These are phyloP conservation scores for Ormyrus pomaceus DNA, from an alignment of 2,888 invertebrate genomes.

Conservation along the genomic window DNA sequence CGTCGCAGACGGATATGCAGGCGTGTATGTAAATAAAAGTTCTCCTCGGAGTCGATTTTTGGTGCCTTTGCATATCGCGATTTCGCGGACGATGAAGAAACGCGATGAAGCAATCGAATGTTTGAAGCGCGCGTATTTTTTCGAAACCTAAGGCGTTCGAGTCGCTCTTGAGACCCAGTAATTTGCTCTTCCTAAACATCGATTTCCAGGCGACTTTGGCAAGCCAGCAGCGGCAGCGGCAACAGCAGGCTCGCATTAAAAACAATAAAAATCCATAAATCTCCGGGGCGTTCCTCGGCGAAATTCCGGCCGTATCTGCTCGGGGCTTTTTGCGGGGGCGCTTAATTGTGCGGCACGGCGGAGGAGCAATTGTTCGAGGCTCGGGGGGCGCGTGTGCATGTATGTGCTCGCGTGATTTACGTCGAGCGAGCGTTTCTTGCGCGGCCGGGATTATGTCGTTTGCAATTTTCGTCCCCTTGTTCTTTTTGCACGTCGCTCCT, in stretches of 20 bases:
- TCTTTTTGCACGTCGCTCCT: no score
- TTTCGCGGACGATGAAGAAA: neutral
- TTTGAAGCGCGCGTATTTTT: no score
- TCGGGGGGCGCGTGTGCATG: neutral
- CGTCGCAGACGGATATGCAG: conserved; percentile 25
- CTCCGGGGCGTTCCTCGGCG: neutral
- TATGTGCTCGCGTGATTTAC: conserved; percentile 1
- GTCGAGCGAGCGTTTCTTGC: neutral
- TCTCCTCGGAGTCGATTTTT: neutral
- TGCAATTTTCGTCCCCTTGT: neutral
- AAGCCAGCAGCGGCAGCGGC: no score
- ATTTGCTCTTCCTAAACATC: no score
- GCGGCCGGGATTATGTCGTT: conserved; percentile 3
- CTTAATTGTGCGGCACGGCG: conserved; percentile 22
- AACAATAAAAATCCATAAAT: no score
- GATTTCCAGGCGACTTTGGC: no score
- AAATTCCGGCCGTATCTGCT: neutral
- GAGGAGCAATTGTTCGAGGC: conserved; percentile 9
- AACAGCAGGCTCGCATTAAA: no score
- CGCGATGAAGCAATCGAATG: no score
- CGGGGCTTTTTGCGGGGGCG: neutral
- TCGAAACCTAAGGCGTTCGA: no score
- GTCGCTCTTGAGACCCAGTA: no score
- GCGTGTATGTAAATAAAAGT: neutral
- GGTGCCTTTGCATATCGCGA: neutral